Base-by-base conservation (phyloP, 2,113 vertebrate species). In the Leuciscus idus region DNA sequence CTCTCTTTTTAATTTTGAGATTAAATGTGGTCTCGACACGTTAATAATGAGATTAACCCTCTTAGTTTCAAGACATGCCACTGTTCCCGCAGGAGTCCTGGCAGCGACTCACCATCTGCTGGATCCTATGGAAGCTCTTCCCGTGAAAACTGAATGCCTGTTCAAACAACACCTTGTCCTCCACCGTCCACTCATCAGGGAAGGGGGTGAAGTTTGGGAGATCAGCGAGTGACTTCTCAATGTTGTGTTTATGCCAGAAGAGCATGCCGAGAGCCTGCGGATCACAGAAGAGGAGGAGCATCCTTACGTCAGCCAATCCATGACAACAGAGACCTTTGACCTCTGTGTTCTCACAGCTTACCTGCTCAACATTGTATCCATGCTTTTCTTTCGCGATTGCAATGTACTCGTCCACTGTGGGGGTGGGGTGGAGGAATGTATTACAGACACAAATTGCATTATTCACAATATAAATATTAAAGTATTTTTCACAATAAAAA, bases 101-200 rank as follows among this genome's bases (percentile, higher is more conserved):
- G 6, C 9, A 66, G 43, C 50, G 28, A 85, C 84, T 91, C 94
- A 99, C 98, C 98, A 99, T 99, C 95, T 99, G 98, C 89, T 99
- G 98, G 90, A 99, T 99, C 92, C 98, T 96, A 93, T 99, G 98
- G 92, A 99, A 99, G 94, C 98, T 99, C 94, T 99, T 99, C 78
- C 98, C 98, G 33, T 99, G 98, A 92, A 99, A 99, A 91, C 98
- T 99, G 95, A 99, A 99, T 66, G 98, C 98, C 93, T 99, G 98
- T 85, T 99, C 98, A 92, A 99, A 99, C 4, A 99, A 93, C 89
- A 99, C 98, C 93, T 98, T 99, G 87, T 99, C 98, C 94, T 99
- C 98, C 73, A 99, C 97, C 0, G 97, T 99, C 98, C 98, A 99
- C 93, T 99, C 98, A 87, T 99, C 98, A 5, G 98, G 98, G 92